phyloP scores from a whole-genome alignment of 2,888 invertebrate genomes.

The Protonemura montana region DNA sequence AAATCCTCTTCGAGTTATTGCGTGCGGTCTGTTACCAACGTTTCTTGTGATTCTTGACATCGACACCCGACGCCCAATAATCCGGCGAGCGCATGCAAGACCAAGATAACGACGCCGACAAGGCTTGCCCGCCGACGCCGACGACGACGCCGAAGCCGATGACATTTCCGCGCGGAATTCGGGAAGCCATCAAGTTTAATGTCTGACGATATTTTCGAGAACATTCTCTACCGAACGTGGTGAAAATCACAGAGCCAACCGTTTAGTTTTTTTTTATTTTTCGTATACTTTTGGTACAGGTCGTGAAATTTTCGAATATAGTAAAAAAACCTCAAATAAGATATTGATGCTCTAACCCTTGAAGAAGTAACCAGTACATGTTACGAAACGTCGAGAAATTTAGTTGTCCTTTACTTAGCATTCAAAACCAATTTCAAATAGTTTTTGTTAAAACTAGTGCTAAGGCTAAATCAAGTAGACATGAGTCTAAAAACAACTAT shows the following conservation, averaged over 20 bases:
- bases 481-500: no score
- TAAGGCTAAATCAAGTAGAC: no score
- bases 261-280: neutral
- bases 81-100: constrained; percentile 12
- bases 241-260: neutral
- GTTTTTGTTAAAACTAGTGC: no score
- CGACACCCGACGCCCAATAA: constrained; percentile 22
- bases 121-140: neutral
- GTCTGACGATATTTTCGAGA: neutral
- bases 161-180: neutral
- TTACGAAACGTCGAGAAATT: no score
- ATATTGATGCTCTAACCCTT: no score
- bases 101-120: neutral
- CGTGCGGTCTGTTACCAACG: neutral
- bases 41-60: constrained; percentile 23
- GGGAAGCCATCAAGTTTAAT: constrained; percentile 12
- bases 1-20: constrained; percentile 23
- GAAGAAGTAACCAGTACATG: no score
- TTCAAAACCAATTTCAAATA: no score
- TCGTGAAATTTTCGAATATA: neutral
- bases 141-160: neutral
- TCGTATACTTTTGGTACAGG: neutral
- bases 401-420: no score
- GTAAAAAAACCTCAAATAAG: no score
- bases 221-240: neutral